A percentile compares a stretch with the other conserved stretches of the same genome.
These are phyloP conservation scores for Cataglyphis rosenhaueri DNA, from an alignment of 2,888 invertebrate genomes.

Conservation along the genomic window DNA sequence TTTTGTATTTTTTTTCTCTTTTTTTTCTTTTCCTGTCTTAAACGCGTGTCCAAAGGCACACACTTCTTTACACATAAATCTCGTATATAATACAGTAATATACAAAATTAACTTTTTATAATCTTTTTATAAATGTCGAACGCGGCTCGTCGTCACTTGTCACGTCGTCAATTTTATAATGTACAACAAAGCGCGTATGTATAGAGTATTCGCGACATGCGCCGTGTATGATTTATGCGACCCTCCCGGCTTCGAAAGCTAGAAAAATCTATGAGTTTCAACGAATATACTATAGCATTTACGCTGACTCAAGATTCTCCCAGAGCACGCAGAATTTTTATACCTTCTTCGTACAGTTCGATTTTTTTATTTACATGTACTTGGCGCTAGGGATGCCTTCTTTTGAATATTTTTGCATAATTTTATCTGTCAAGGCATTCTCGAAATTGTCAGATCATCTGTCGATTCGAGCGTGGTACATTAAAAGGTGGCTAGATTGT, in stretches of 20 bases:
- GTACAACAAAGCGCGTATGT: constrained; percentile 78
- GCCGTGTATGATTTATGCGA: constrained; percentile 58
- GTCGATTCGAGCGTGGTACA: not conserved
- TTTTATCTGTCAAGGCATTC: not conserved
- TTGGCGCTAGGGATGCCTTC: not conserved
- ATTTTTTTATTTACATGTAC: constrained; percentile 16
- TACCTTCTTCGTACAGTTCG: not conserved
- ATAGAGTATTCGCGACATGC: constrained; percentile 61
- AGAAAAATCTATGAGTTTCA: constrained; percentile 67
- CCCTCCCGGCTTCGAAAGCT: constrained; percentile 65
- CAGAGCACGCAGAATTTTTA: not conserved
- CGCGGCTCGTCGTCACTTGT: constrained; percentile 54
- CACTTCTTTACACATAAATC: constrained; percentile 80
- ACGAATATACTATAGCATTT: constrained; percentile 19
- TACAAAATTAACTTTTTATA: constrained; percentile 81
- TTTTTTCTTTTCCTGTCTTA: constrained; percentile 66
- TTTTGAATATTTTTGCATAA: not conserved
- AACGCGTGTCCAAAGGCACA: constrained; percentile 84
- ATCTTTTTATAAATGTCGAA: constrained; percentile 78
- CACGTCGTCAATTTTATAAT: constrained; percentile 74
- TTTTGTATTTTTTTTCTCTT: constrained; percentile 59
- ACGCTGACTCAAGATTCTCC: not conserved
- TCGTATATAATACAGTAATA: constrained; percentile 81
- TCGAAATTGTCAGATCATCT: not conserved
- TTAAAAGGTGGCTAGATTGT: not conserved